These are phyloP conservation scores for Ptychochromis oligacanthus DNA, from an alignment of 2,113 vertebrate genomes.

Conservation along the genomic window DNA sequence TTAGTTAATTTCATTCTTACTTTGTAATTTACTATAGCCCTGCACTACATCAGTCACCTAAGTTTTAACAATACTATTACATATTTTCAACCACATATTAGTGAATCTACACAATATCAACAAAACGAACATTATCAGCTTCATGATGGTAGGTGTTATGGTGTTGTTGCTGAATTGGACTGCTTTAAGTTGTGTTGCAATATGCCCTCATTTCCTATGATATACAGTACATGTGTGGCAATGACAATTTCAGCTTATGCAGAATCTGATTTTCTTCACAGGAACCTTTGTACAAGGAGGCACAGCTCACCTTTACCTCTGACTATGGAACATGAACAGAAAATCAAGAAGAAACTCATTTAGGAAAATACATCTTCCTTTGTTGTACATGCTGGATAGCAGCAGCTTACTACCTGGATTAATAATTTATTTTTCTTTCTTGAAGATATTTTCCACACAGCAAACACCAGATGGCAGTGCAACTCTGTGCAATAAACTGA, in stretches of 20 bases:
- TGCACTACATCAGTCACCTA: background rate
- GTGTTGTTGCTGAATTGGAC: no score
- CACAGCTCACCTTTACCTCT: constrained; percentile 25
- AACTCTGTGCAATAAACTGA: background rate
- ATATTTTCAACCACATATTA: background rate
- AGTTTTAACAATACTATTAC: background rate
- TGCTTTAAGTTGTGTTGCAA: background rate
- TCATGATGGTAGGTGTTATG: background rate
- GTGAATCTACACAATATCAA: background rate
- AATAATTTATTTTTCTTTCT: background rate
- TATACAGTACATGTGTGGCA: background rate
- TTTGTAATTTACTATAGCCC: background rate
- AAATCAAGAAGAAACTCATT: background rate
- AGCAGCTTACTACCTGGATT: background rate
- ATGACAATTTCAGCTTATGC: background rate
- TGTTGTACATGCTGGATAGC: background rate
- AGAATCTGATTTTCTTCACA: constrained; percentile 15
- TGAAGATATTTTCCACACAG: background rate
- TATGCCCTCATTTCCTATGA: background rate
- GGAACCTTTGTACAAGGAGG: constrained; percentile 59
- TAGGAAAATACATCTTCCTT: background rate
- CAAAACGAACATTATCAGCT: background rate
- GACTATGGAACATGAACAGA: constrained; percentile 5
- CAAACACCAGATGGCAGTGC: constrained; percentile 49
- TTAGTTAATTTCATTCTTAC: background rate